Base-by-base conservation (phyloP, 2,888 invertebrate species). In the Tetragonisca angustula region DNA sequence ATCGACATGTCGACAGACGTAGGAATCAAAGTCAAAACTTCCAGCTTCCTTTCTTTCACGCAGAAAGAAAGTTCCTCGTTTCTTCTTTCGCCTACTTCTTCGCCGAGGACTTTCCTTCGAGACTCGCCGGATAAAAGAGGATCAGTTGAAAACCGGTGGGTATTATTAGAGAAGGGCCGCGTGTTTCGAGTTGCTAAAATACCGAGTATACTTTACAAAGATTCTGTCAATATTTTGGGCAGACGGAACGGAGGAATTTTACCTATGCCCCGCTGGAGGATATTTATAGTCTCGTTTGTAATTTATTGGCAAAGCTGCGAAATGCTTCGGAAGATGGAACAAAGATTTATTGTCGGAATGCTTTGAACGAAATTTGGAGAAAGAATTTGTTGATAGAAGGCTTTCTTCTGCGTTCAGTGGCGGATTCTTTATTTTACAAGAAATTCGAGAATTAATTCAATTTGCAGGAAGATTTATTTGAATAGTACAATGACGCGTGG, bases 141-240 rank as follows among this genome's bases (percentile, higher is more conserved):
- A 68, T 52, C 27, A 21, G 21, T 17, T 21, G 19, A 9, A 70
- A 59, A 21, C 21, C 19, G 27, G 9, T 43, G 43, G 21, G 1
- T 61, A 61, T 76, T 64, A 72, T 17, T 64, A 24, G 43, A 15
- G 24, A 15, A 24, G 54, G 15, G 5, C 4, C 4, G n/a, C 1
- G 27, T 17, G 13, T 32, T 19, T 32, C 11, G 49, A 27, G 21
- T 11, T 54, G 77, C 77, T 36, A 49, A 77, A 71, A 71, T 21
- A 70, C 54, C 43, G 43, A 43, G 36, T 49, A 43, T 49, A 27
- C 43, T n/a, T 72, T 64, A n/a, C 27, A 65, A 64, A 56, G 49
- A 54, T 56, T 27, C 64, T 43, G 54, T 17, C 50, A n/a, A 64
- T 77, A 72, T 72, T 71, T 72, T 49, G 43, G 54, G 54, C 13